A percentile compares a stretch with the other conserved stretches of the same genome.
Conservation (phyloP, 2,888 invertebrate genomes). For the Thereva nobilitata region DNA sequence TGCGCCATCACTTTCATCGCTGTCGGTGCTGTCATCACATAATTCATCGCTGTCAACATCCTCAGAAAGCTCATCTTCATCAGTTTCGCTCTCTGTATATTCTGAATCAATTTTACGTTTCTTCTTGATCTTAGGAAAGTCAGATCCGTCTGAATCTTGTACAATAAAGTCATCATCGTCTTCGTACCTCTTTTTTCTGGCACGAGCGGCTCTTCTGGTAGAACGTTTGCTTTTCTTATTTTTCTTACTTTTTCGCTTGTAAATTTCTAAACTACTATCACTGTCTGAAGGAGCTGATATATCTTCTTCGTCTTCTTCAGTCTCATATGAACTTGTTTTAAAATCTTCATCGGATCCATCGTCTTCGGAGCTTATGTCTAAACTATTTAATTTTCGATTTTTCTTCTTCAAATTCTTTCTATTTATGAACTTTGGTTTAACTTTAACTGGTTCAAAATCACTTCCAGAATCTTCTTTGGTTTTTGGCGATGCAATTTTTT, state of each 20-base stretch:
- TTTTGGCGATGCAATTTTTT: slow-evolving; percentile 44
- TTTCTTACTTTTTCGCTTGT: slow-evolving; percentile 59
- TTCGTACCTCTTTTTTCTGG: slow-evolving; percentile 51
- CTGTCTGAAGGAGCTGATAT: slow-evolving; percentile 65
- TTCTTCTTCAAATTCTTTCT: slow-evolving; percentile 62
- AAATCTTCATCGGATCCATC: slow-evolving; percentile 91
- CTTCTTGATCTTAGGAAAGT: slow-evolving; percentile 62
- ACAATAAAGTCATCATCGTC: slow-evolving; percentile 56
- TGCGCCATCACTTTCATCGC: slow-evolving; percentile 54
- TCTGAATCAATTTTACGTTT: slow-evolving; percentile 59
- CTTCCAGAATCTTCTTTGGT: slow-evolving; percentile 52
- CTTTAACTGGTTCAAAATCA: slow-evolving; percentile 52
- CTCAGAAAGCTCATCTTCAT: slow-evolving; percentile 58
- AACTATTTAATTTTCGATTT: slow-evolving; percentile 74
- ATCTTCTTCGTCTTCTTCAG: slow-evolving; percentile 63
- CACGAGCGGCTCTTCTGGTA: slow-evolving; percentile 59
- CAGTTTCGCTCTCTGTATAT: slow-evolving; percentile 67
- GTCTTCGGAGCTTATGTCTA: slow-evolving; percentile 81
- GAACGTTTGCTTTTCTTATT: slow-evolving; percentile 58
- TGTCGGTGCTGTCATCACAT: slow-evolving; percentile 56
- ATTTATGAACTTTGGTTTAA: slow-evolving; percentile 44
- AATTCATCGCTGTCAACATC: slow-evolving; percentile 57
- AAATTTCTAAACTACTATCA: slow-evolving; percentile 60
- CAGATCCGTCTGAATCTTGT: slow-evolving; percentile 62
- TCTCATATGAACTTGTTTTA: slow-evolving; percentile 67